A percentile compares a stretch with the other conserved stretches of the same genome.
phyloP scores from a whole-genome alignment of 2,888 invertebrate species.

The Neoascia interrupta region DNA sequence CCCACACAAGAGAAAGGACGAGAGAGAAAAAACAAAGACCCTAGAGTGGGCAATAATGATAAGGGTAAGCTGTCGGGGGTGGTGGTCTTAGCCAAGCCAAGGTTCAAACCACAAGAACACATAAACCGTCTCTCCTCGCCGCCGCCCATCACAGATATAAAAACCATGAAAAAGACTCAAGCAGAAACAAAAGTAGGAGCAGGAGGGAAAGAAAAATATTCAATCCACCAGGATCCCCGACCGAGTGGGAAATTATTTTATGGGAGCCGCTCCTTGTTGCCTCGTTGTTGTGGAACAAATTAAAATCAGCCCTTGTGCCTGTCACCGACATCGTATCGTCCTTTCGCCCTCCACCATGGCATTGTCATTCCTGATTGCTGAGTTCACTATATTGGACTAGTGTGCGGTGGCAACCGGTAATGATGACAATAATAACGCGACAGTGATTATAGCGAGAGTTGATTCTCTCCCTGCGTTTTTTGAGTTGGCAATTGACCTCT shows the following conservation, averaged over 20 bases:
- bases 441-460: constrained; percentile 57
- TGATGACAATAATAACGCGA: constrained; percentile 63
- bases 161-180: not conserved
- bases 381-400: constrained; percentile 16
- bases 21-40: constrained; percentile 1
- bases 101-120: constrained; percentile 60
- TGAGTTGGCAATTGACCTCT: constrained; percentile 20
- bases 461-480: constrained; percentile 1
- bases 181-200: not conserved
- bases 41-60: constrained; percentile 41
- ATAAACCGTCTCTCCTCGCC: constrained; percentile 9
- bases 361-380: constrained; percentile 30
- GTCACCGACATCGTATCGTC: constrained; percentile 37
- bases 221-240: constrained; percentile 44
- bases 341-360: constrained; percentile 10
- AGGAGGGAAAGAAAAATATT: constrained; percentile 23
- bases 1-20: not conserved
- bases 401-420: constrained; percentile 43
- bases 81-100: constrained; percentile 61
- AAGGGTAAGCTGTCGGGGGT: constrained; percentile 52
- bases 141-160: not conserved
- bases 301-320: constrained; percentile 61
- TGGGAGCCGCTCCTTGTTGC: constrained; percentile 48
- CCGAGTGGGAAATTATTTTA: constrained; percentile 56
- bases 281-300: constrained; percentile 41